These are phyloP conservation scores for Listronotus bonariensis DNA, from an alignment of 1,140 invertebrate genomes.

Conservation along the genomic window DNA sequence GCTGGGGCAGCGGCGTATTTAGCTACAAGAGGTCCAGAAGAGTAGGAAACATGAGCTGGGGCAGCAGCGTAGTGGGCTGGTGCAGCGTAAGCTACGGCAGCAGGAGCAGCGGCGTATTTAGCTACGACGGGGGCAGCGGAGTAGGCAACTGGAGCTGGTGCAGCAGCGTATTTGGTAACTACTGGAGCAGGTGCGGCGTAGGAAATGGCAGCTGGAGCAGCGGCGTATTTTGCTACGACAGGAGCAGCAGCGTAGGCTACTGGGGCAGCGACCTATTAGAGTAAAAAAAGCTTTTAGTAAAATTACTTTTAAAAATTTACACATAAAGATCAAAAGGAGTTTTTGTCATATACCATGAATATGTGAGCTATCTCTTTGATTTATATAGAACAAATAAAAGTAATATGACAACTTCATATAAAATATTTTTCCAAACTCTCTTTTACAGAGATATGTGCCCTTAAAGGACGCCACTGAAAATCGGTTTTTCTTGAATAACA, in stretches of 20 bases:
- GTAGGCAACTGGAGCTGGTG: not conserved
- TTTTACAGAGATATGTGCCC: too few species aligned
- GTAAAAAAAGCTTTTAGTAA: too few species aligned
- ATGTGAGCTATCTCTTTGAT: too few species aligned
- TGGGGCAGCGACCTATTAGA: conserved; percentile 16
- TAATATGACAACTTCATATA: too few species aligned
- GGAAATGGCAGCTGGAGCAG: conserved; percentile 15
- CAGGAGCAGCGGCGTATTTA: conserved; percentile 20
- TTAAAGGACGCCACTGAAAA: too few species aligned
- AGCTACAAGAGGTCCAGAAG: conserved; percentile 39
- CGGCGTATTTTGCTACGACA: conserved; percentile 19
- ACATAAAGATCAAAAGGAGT: too few species aligned
- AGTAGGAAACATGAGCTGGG: too few species aligned
- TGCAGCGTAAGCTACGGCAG: conserved; percentile 25
- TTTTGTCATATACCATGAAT: too few species aligned
- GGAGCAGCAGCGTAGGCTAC: conserved; percentile 14
- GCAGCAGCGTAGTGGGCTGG: conserved; percentile 11
- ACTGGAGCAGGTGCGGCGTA: conserved; percentile 43
- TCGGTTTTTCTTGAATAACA: too few species aligned
- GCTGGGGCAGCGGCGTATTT: conserved; percentile 35
- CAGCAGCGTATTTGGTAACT: conserved; percentile 16
- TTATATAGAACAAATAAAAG: too few species aligned
- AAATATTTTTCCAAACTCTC: too few species aligned
- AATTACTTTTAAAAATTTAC: too few species aligned
- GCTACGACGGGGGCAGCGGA: conserved; percentile 47